Evolutionary conservation across 2,888 invertebrate genomes (phyloP).

Genomic region (Pandemis heparana): DNA sequence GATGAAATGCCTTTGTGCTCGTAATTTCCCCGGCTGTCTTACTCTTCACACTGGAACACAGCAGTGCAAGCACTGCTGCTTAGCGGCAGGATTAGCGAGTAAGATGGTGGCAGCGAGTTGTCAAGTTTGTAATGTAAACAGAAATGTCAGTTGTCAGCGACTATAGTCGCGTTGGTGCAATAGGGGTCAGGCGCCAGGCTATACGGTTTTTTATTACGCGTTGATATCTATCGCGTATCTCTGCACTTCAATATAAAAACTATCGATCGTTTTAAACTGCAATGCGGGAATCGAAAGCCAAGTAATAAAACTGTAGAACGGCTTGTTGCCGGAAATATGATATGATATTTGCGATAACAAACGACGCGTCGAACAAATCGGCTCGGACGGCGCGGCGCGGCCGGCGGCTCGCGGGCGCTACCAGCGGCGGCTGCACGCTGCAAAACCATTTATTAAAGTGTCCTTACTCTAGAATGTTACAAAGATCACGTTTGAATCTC

Average conservation of each 20-base stretch:
- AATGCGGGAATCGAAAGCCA: background rate
- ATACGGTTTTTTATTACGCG: too few species aligned
- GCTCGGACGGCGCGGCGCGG: conserved; percentile 20
- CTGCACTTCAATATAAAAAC: background rate
- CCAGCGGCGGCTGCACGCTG: background rate
- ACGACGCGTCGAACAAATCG: conserved; percentile 48
- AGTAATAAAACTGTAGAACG: conserved; percentile 18
- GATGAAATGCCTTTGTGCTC: too few species aligned
- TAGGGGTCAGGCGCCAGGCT: too few species aligned
- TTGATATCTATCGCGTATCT: background rate
- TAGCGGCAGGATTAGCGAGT: too few species aligned
- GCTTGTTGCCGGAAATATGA: conserved; percentile 45
- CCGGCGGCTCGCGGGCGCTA: background rate
- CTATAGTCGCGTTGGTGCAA: too few species aligned
- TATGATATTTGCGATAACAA: conserved; percentile 47
- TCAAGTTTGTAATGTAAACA: too few species aligned
- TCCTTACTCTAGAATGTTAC: background rate
- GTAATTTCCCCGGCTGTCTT: too few species aligned
- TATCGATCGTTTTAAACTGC: conserved; percentile 8
- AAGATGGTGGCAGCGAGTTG: too few species aligned
- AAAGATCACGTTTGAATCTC: background rate
- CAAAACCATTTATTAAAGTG: background rate
- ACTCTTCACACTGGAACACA: too few species aligned
- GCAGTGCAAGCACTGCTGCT: too few species aligned
- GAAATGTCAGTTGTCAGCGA: too few species aligned